These are phyloP conservation scores for Brachionus calyciflorus DNA, from an alignment of 1,140 invertebrate species.

Conservation along the genomic window DNA sequence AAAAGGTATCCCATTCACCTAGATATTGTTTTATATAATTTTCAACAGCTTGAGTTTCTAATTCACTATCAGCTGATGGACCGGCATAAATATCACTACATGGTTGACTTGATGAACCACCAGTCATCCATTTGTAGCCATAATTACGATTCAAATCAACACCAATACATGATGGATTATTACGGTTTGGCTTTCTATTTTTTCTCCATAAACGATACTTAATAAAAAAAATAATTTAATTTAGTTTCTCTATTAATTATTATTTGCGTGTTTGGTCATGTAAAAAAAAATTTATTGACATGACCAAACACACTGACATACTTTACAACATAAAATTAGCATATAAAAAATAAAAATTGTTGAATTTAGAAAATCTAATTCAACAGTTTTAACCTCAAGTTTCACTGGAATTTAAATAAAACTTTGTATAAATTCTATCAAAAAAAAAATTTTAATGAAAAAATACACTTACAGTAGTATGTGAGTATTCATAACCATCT, in stretches of 20 bases:
- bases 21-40: neutral
- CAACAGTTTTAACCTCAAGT: no score
- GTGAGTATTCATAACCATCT: conserved; percentile 44
- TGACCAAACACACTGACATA: no score
- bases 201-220: conserved; percentile 49
- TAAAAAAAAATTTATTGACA: no score
- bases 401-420: no score
- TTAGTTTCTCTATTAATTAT: no score
- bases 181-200: conserved; percentile 39
- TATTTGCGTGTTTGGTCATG: no score
- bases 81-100: conserved; percentile 47
- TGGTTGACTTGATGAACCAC: conserved; percentile 39
- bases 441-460: neutral
- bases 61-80: conserved; percentile 42
- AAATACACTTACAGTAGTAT: neutral
- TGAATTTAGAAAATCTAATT: no score
- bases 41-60: conserved; percentile 30
- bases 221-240: neutral
- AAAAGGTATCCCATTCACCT: conserved; percentile 35
- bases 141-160: conserved; percentile 46
- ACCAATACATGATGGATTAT: conserved; percentile 7
- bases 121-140: conserved; percentile 32
- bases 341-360: no score
- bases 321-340: no score
- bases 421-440: no score